Conservation (phyloP, 2,113 vertebrate species). For the Cnemophilus loriae region DNA sequence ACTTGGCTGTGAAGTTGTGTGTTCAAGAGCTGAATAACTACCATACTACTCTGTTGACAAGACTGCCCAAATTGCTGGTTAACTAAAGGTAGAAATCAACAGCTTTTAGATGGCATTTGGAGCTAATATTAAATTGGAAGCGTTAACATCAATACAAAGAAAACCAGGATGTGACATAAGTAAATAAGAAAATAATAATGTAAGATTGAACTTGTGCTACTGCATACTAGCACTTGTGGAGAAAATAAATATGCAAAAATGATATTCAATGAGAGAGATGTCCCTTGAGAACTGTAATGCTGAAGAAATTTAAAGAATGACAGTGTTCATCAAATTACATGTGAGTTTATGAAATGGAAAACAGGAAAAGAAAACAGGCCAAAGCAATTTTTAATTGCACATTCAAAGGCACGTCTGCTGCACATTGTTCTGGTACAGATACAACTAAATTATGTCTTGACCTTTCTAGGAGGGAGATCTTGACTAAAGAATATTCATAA, state of each 20-base stretch:
- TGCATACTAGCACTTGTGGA: background rate
- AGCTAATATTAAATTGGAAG: background rate
- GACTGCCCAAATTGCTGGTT: background rate
- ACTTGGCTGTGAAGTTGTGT: background rate
- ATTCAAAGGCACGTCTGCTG: background rate
- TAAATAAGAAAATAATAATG: background rate
- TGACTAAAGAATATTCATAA: background rate
- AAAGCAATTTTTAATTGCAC: conserved; percentile 27
- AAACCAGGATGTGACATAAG: background rate
- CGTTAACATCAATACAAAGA: background rate
- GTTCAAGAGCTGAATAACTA: background rate
- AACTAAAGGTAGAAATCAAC: background rate
- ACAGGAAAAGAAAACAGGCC: conserved; percentile 23
- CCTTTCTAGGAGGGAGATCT: background rate
- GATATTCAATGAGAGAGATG: background rate
- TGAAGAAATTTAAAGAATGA: conserved; percentile 30
- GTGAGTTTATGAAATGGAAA: background rate
- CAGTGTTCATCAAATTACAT: conserved; percentile 24
- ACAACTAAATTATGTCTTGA: background rate
- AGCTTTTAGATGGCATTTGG: background rate
- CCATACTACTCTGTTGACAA: background rate
- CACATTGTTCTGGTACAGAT: background rate
- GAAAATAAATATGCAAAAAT: conserved; percentile 1
- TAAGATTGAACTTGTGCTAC: background rate
- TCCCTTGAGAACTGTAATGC: background rate